A percentile compares a stretch with the other conserved stretches of the same genome.
These are phyloP conservation scores for Cyprinodon diabolis DNA, from an alignment of 2,797 vertebrate genomes.

Conservation along the genomic window DNA sequence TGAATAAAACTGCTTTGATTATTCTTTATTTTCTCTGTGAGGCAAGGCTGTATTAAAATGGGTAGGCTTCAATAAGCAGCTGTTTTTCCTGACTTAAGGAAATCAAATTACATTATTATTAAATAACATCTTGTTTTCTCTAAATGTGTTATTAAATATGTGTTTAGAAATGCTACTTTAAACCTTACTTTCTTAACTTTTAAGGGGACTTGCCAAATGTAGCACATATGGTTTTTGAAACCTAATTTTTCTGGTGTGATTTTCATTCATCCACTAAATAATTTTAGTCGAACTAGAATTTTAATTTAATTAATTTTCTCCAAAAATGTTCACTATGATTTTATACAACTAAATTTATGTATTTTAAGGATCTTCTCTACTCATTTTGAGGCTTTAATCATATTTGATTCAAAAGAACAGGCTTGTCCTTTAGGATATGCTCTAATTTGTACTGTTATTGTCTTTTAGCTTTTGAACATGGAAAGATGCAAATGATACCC, in stretches of 20 bases:
- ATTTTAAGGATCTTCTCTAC: neutral
- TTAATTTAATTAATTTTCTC: neutral
- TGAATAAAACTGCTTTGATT: neutral
- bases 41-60: neutral
- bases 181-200: neutral
- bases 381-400: neutral
- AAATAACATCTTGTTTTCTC: neutral
- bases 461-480: slow-evolving; percentile 5
- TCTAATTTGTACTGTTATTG: neutral
- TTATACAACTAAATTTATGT: neutral
- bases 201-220: neutral
- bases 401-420: neutral
- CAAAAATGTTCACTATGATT: neutral
- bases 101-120: neutral
- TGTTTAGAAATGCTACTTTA: neutral
- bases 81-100: neutral
- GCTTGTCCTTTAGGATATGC: neutral
- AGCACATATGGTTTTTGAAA: neutral
- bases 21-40: neutral
- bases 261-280: neutral
- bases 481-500: slow-evolving; percentile 13
- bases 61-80: neutral
- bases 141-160: neutral
- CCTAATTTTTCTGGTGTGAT: neutral
- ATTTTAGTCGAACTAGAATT: neutral